Evolutionary conservation across 2,113 vertebrate genomes (phyloP), one percentile per base, ranked within the genome.

Genomic region (Neoarius graeffei): DNA sequence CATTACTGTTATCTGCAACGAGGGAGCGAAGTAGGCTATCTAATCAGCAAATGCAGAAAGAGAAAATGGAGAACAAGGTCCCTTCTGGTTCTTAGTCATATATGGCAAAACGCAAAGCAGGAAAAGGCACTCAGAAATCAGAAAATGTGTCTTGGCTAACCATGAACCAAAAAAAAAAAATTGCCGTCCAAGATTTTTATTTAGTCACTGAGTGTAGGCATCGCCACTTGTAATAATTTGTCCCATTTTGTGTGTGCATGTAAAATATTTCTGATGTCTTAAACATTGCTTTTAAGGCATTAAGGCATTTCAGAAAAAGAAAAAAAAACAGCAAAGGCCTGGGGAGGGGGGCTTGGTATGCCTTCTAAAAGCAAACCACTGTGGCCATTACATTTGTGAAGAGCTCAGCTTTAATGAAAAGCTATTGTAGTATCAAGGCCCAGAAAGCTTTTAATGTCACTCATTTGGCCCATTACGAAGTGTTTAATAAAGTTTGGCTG

Each of bases 1-100:
- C 94, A 95, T 95, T 94, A 95, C 91, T 88, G 77, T 92, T 94
- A 94, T 94, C 94, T 91, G 91, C 91, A 93, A 93, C 86, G 90
- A 93, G 87, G 84, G 67, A 73, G 80, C 85, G 88, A 90, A 87
- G 85, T 85, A 69, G 60, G 77, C 83, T 84, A 93, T 93, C 92
- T 92, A 92, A 92, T 93, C 92, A 88, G 82, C 89, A 88, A 84
- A 87, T 71, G 79, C 86, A 54, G 85, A 54, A 81, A 74, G 81
- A 83, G 54, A 81, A 79, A 86, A 86, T 88, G 59, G 62, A 84
- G 64, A 84, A 56, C 54, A 86, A 67, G 80, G 27, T 57, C 67
- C 50, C 60, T 50, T 81, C n/a, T 88, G 85, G 20, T 57, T 81
- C 60, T 86, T 59, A 80, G n/a, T 71, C 15, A 23, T 20, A 50